Percentiles rank a stretch among this genome's conserved stretches.
Evolutionary conservation across 2,797 vertebrate genomes (phyloP).

Genomic region (Melanogrammus aeglefinus): DNA sequence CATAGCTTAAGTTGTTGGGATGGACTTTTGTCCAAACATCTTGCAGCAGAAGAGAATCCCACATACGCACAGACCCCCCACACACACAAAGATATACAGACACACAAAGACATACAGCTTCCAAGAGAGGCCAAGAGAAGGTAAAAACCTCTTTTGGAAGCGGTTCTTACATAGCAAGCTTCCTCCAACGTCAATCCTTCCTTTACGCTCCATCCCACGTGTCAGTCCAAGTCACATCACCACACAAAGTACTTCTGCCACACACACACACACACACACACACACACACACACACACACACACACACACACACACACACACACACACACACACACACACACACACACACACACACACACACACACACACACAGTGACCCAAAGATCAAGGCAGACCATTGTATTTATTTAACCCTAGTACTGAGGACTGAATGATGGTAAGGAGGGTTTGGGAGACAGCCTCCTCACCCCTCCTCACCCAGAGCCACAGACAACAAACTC

Average conservation of each 20-base stretch:
- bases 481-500: background rate
- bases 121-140: no score
- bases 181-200: background rate
- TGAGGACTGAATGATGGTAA: background rate
- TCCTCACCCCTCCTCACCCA: slow-evolving; percentile 1
- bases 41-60: background rate
- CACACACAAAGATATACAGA: background rate
- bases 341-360: background rate
- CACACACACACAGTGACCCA: background rate
- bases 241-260: slow-evolving; percentile 22
- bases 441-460: background rate
- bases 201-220: background rate
- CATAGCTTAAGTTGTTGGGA: background rate
- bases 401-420: background rate
- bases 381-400: background rate
- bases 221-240: slow-evolving; percentile 6
- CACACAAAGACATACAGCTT: background rate
- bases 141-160: no score
- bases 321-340: background rate
- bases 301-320: slow-evolving; percentile 16
- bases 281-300: background rate
- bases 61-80: slow-evolving; percentile 11
- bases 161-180: background rate
- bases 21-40: background rate
- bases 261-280: background rate